Evolutionary conservation across 2,888 invertebrate genomes (phyloP).

Genomic region (Prosapia bicincta): DNA sequence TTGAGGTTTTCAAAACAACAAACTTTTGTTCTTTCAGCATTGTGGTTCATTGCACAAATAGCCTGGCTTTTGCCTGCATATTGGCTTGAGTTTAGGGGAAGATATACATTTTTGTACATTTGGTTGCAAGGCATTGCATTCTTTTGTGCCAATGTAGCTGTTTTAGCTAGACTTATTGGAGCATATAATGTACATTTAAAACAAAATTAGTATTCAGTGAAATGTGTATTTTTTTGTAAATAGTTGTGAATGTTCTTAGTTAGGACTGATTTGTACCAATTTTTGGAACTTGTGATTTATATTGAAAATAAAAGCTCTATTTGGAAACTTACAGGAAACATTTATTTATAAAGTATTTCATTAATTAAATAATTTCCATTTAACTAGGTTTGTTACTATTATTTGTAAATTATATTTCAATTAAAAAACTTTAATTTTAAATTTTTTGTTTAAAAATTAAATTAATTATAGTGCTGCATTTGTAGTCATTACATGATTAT

Average conservation of each 20-base stretch:
- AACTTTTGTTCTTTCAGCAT: conserved; percentile 50
- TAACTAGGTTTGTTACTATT: no score
- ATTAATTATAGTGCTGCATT: no score
- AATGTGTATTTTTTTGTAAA: no score
- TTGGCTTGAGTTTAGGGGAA: conserved; percentile 82
- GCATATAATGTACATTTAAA: conserved; percentile 6
- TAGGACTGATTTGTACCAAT: neutral
- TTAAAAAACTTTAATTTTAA: no score
- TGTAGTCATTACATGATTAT: no score
- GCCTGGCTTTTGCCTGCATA: conserved; percentile 91
- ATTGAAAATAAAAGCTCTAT: neutral
- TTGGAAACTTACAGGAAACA: neutral
- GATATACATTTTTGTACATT: conserved; percentile 77
- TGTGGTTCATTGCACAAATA: conserved; percentile 72
- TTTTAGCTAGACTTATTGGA: conserved; percentile 49
- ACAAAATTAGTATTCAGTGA: conserved; percentile 4
- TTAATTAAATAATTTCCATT: no score
- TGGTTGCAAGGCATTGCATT: conserved; percentile 84
- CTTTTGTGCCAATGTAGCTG: conserved; percentile 74
- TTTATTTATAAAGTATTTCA: no score
- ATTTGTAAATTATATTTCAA: no score
- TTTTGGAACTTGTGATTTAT: neutral
- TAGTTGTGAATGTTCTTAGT: neutral
- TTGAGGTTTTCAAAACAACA: conserved; percentile 55
- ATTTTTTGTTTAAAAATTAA: no score